Base-by-base conservation (phyloP, 2,888 invertebrate species). In the Platerodrilus igneus region DNA sequence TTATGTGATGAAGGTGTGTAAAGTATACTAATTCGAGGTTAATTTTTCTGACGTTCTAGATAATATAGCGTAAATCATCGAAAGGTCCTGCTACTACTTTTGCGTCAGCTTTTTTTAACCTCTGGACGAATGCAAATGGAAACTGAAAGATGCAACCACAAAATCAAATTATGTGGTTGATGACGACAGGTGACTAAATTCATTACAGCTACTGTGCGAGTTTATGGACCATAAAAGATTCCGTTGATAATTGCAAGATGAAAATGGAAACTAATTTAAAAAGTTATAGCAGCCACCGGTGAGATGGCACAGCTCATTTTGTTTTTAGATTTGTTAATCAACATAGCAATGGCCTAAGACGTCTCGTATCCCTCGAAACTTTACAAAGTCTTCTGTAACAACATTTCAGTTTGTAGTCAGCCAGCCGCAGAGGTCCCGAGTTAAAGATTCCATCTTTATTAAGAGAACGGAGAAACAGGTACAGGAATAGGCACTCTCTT, bases 221-320 rank as follows among this genome's bases (percentile, higher is more conserved):
- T 50, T 52, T 52, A 52, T 45, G 52, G 37, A 15, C 40, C 38
- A 45, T 52, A 50, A 50, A 51, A 47, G 38, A 44, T 33, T 31
- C 46, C 43, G 23, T 38, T 43, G 34, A 41, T 41, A 41, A 41
- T 34, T 37, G 33, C 35, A 43, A 42, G 33, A 29, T 22, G 14
- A 38, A 41, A 44, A 44, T 44, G 29, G 32, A 28, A 39, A 39
- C 32, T 36, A 27, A 36, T 44, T 36, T 44, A 9, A 33, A 32
- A 35, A 37, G n/a, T n/a, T n/a, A n/a, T n/a, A n/a, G n/a, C n/a
- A n/a, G n/a, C n/a, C n/a, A n/a, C n/a, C n/a, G n/a, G n/a, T n/a
- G n/a, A n/a, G n/a, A n/a, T n/a, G n/a, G n/a, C n/a, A n/a, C n/a
- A n/a, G n/a, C n/a, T n/a, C n/a, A n/a, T n/a, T n/a, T n/a, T n/a